These are phyloP conservation scores for Vimba vimba DNA, from an alignment of 2,113 vertebrate species.

Conservation along the genomic window DNA sequence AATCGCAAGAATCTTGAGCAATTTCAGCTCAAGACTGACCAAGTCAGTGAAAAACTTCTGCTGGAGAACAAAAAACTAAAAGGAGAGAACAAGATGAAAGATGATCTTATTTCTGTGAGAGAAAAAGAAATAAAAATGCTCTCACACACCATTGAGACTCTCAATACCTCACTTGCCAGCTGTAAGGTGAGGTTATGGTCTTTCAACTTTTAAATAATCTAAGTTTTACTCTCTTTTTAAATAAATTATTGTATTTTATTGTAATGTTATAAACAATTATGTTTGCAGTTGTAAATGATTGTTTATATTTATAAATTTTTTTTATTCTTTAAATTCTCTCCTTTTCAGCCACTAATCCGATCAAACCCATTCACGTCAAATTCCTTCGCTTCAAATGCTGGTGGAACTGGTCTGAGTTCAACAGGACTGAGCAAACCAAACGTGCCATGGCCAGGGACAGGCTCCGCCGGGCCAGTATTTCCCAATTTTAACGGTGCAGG, in stretches of 20 bases:
- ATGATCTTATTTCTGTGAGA: constrained; percentile 56
- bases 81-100: constrained; percentile 48
- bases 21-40: constrained; percentile 64
- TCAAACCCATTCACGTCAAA: background rate
- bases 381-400: background rate
- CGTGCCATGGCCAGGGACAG: background rate
- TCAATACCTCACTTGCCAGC: constrained; percentile 60
- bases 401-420: background rate
- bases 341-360: background rate
- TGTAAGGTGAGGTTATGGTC: constrained; percentile 66
- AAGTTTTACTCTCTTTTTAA: too few relatives aligned
- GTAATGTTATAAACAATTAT: background rate
- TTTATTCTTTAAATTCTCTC: background rate
- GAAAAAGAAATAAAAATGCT: constrained; percentile 58
- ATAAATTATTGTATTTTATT: background rate
- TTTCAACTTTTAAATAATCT: background rate
- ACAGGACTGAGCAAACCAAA: background rate
- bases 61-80: constrained; percentile 60
- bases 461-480: background rate
- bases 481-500: background rate
- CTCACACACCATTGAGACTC: constrained; percentile 50
- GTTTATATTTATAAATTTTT: background rate
- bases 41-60: constrained; percentile 66
- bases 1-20: constrained; percentile 60
- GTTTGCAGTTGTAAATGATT: background rate